A percentile compares a stretch with the other conserved stretches of the same genome.
phyloP scores from a whole-genome alignment of 2,797 vertebrate species.

The Aulostomus chinensis region DNA sequence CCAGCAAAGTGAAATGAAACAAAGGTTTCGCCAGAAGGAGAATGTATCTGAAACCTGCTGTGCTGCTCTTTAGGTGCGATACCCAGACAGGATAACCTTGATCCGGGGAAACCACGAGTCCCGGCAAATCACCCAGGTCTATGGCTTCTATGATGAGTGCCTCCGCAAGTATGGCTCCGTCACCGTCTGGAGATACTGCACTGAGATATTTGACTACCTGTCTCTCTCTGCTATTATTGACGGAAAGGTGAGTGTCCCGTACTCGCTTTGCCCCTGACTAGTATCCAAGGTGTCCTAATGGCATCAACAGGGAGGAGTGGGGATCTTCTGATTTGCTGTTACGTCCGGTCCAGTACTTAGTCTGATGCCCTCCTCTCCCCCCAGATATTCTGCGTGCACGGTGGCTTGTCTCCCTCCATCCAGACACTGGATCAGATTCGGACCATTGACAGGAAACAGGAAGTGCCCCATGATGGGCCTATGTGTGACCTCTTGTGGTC shows the following conservation, averaged over 20 bases:
- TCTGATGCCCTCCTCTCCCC: background rate
- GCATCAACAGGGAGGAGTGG: too few relatives aligned
- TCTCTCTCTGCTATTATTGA: constrained; percentile 96
- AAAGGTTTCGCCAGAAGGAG: too few relatives aligned
- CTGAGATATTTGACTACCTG: constrained; percentile 97
- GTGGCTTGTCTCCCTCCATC: constrained; percentile 94
- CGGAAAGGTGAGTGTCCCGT: constrained; percentile 92
- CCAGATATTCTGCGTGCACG: constrained; percentile 96
- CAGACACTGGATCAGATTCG: constrained; percentile 96
- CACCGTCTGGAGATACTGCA: constrained; percentile 97
- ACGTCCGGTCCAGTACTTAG: background rate
- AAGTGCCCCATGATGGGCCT: constrained; percentile 95
- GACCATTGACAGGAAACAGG: constrained; percentile 96
- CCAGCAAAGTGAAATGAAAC: too few relatives aligned
- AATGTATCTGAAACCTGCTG: too few relatives aligned
- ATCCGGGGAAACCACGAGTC: constrained; percentile 96
- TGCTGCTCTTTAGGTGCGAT: constrained; percentile 86
- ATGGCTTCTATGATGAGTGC: constrained; percentile 95
- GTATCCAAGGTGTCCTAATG: too few relatives aligned
- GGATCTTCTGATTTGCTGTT: too few relatives aligned
- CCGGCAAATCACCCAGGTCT: constrained; percentile 94
- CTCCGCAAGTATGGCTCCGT: constrained; percentile 95
- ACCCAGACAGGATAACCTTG: constrained; percentile 94
- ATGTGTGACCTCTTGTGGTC: constrained; percentile 98
- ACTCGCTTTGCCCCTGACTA: too few relatives aligned